Evolutionary conservation across 2,113 vertebrate genomes (phyloP), one percentile per base, ranked within the genome.

Genomic region (Struthidea cinerea): DNA sequence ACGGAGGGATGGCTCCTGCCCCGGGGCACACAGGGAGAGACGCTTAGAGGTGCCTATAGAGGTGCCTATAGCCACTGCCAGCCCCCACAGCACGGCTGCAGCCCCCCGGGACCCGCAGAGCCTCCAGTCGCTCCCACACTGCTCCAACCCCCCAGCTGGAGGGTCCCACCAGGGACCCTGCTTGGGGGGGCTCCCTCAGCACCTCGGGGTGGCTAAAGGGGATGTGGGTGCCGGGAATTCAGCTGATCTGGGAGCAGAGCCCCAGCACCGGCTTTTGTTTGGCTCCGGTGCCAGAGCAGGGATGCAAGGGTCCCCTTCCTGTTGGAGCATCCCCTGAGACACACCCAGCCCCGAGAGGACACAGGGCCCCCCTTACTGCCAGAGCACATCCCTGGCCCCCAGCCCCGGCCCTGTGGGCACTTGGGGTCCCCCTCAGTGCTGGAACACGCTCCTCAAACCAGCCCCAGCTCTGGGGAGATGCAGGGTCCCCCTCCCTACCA

Each of bases 1-100:
- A 6, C 26, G 7, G 91, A 92, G 86, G 91, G 81, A 32, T 64
- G 69, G 80, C 19, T 74, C 95, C 95, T 95, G 78, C 89, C 55
- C 56, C 77, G 65, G 30, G 0, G 52, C 77, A 37, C 6, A 6
- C 27, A 77, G 37, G 94, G 90, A 97, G 55, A 97, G 37, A 94
- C 27, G 7, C 56, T 89, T 14, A 74, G 68, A 55, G 47, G 21
- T 6, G 2, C 67, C 35, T 55, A 17, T 7, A 49, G 70, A 61
- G 52, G 28, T 4, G 2, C n/a, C 88, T 8, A 57, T 0, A 26
- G 46, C 37, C 5, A 0, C 60, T 2, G 0, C 32, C 41, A 80
- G 64, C 46, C 21, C 42, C 27, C 16, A 27, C 7, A 11, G 37
- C 7, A 5, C 30, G 21, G 44, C 32, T 68, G 18, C 3, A 4